Evolutionary conservation across 1,140 invertebrate genomes (phyloP), one percentile per base, ranked within the genome.

Genomic region (Campoletis sonorensis): DNA sequence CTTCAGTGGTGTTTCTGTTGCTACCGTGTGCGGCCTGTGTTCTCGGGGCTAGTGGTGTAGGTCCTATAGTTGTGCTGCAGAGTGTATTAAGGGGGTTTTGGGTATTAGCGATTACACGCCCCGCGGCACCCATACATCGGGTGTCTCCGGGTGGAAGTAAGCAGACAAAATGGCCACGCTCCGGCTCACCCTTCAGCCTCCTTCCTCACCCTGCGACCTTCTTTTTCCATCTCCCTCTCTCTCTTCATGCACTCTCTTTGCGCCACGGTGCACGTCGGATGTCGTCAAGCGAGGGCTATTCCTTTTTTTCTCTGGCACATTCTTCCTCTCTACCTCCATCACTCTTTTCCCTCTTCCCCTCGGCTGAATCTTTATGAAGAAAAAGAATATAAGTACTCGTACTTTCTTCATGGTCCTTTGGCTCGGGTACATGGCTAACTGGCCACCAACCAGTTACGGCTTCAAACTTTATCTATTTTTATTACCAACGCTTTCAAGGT

Each of bases 101-200:
- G 86, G 85, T 86, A 91, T 90, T 90, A 91, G 89, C 90, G 89
- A 91, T 91, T 91, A 91, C 88, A 91, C 89, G 90, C 86, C 80
- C 86, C 86, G 85, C 26, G 84, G 88, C 85, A 54, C 73, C 88
- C 88, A 89, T 90, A 90, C 86, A 91, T 86, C 86, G 86, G 76
- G 85, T 89, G 83, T 87, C 88, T 86, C 88, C 89, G 86, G 84
- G 85, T 88, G 89, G 90, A 90, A 90, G 86, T 90, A 90, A 91
- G 86, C 88, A 86, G 88, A 87, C 88, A 89, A 90, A 91, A 91
- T 91, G 88, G 88, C 89, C 84, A 89, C 83, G 87, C 87, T 89
- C 81, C 77, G 83, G 80, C 86, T 88, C 87, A 89, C 86, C 86
- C 87, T 45, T 45, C 40, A 13, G 40, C 51, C 51, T 54, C 71